Conservation (phyloP, 2,113 vertebrate genomes). For the Peromyscus californicus region DNA sequence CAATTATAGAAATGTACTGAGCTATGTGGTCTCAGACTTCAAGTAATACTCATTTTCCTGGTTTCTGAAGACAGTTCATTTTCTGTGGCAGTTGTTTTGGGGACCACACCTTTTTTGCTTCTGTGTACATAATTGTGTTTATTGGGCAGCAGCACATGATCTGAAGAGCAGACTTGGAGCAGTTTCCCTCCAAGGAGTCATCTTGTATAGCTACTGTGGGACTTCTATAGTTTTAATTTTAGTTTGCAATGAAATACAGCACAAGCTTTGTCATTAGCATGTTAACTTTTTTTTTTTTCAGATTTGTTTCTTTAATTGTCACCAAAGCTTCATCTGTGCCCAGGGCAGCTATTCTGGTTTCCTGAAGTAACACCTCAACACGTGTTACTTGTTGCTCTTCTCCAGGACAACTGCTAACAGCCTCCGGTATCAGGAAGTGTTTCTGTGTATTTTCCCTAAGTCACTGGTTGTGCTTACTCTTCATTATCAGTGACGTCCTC, state of each 20-base stretch:
- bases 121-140: constrained; percentile 58
- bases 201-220: background rate
- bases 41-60: constrained; percentile 75
- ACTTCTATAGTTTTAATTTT: constrained; percentile 39
- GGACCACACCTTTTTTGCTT: background rate
- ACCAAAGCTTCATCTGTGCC: background rate
- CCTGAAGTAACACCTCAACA: background rate
- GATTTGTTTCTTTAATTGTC: constrained; percentile 37
- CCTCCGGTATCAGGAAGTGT: background rate
- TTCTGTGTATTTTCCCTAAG: constrained; percentile 39
- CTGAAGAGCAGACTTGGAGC: background rate
- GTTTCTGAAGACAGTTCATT: constrained; percentile 65
- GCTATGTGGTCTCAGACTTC: constrained; percentile 72
- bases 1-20: constrained; percentile 82
- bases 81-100: constrained; percentile 56
- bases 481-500: background rate
- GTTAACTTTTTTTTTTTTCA: constrained; percentile 23
- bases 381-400: background rate
- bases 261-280: constrained; percentile 23
- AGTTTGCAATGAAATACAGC: constrained; percentile 43
- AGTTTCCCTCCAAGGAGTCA: background rate
- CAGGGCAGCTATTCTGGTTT: background rate
- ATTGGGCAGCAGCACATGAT: constrained; percentile 19
- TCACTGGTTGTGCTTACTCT: background rate
- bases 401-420: background rate